Conservation (phyloP, 2,888 invertebrate species). For the Philereme transversata region DNA sequence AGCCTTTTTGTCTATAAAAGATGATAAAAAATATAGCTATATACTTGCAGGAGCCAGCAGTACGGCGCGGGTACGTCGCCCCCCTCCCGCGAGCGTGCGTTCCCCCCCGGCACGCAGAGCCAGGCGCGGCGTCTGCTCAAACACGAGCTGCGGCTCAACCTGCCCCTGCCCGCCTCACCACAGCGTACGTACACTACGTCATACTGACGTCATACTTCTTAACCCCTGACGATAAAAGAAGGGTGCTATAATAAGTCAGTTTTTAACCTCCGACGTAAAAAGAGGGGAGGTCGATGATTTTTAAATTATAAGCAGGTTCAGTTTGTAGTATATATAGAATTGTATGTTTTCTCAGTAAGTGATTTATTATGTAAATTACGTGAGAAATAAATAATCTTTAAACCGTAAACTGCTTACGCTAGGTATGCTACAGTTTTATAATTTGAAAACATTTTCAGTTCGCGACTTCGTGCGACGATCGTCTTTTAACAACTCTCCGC, state of each 20-base stretch:
- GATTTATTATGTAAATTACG: too few relatives aligned
- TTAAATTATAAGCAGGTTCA: too few relatives aligned
- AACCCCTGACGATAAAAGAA: too few relatives aligned
- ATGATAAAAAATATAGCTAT: not conserved
- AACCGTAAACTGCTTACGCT: not conserved
- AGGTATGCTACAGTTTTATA: not conserved
- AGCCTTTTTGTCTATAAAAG: too few relatives aligned
- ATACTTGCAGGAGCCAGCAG: slow-evolving; percentile 11
- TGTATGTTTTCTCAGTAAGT: too few relatives aligned
- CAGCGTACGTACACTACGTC: too few relatives aligned
- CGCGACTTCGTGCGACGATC: slow-evolving; percentile 58
- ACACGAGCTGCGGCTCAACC: slow-evolving; percentile 50
- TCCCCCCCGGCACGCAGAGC: slow-evolving; percentile 22
- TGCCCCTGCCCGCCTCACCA: slow-evolving; percentile 26
- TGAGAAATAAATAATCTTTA: too few relatives aligned
- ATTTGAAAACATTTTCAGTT: slow-evolving; percentile 39
- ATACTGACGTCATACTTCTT: too few relatives aligned
- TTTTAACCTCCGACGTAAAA: too few relatives aligned
- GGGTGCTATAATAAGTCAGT: too few relatives aligned
- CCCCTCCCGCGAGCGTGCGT: slow-evolving; percentile 33
- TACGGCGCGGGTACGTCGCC: slow-evolving; percentile 37
- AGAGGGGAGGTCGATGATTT: too few relatives aligned
- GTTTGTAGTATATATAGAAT: too few relatives aligned
- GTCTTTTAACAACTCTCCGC: slow-evolving; percentile 56
- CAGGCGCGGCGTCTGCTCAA: slow-evolving; percentile 47